A percentile compares a stretch with the other conserved stretches of the same genome.
These are phyloP conservation scores for Ophiothrix spiculata DNA, from an alignment of 35 echinoderm and acorn worm genomes.

Conservation along the genomic window DNA sequence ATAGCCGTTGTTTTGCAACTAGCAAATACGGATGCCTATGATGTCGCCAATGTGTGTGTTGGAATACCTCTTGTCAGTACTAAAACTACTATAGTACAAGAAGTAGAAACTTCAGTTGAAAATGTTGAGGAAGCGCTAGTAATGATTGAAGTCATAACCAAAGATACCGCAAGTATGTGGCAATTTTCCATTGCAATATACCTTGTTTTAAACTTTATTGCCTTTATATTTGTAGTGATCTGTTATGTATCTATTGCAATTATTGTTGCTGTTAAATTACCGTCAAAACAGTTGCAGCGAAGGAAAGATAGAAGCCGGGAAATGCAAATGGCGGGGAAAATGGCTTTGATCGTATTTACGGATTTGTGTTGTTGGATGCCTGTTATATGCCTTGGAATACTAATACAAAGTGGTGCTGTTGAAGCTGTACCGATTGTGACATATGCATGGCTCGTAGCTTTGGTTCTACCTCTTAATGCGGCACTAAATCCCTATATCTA, in stretches of 20 bases:
- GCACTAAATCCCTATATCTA: conserved; percentile 35
- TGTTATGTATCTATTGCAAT: conserved; percentile 19
- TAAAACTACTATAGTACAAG: not conserved
- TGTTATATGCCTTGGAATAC: conserved; percentile 28
- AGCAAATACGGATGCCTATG: conserved; percentile 39
- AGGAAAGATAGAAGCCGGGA: conserved; percentile 14
- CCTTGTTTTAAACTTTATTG: not conserved
- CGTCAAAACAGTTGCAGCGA: not conserved
- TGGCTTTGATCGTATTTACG: conserved; percentile 39
- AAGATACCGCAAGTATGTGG: not conserved
- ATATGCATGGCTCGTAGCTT: conserved; percentile 36
- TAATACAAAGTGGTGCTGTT: conserved; percentile 6
- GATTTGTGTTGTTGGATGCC: conserved; percentile 53
- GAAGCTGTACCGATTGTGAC: not conserved
- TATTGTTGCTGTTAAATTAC: not conserved
- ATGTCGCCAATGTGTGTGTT: conserved; percentile 47
- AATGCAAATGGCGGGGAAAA: conserved; percentile 35
- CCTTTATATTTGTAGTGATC: not conserved
- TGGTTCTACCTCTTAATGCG: conserved; percentile 30
- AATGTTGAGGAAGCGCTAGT: not conserved
- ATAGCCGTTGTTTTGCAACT: conserved; percentile 27
- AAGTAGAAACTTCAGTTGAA: not conserved
- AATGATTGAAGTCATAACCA: not conserved
- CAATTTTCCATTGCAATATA: conserved; percentile 2
- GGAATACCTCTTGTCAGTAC: conserved; percentile 40